Percentiles rank a stretch among this genome's conserved stretches.
phyloP scores from a whole-genome alignment of 2,797 vertebrate genomes.

The Petrocephalus sullivani region DNA sequence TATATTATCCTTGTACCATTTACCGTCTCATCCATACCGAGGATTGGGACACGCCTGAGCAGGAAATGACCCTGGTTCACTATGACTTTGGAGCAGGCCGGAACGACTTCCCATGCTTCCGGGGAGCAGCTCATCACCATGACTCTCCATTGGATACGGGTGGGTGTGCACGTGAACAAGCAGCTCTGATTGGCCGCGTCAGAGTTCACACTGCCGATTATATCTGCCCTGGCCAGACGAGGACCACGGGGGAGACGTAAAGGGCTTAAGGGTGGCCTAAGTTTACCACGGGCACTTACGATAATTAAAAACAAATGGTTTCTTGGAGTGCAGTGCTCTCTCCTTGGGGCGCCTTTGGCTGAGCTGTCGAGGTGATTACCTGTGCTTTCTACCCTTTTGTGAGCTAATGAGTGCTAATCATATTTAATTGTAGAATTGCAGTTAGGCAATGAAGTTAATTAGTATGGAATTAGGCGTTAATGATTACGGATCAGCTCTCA shows the following conservation, averaged over 20 bases:
- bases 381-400: conserved; percentile 1
- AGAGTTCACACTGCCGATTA: not conserved
- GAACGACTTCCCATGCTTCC: not conserved
- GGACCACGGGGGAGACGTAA: not conserved
- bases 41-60: not conserved
- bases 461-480: conserved; percentile 12
- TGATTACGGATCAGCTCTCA: conserved; percentile 6
- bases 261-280: not conserved
- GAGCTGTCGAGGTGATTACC: conserved; percentile 2
- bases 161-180: not conserved
- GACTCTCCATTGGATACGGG: not conserved
- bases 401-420: conserved; percentile 16
- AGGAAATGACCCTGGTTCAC: not conserved
- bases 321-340: not conserved
- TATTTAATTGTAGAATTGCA: conserved; percentile 11
- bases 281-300: not conserved
- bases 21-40: too few relatives aligned
- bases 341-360: conserved; percentile 5
- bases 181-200: not conserved
- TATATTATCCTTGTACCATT: not conserved
- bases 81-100: not conserved
- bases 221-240: not conserved
- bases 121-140: not conserved
- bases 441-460: conserved; percentile 14
- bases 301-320: not conserved